These are phyloP conservation scores for Craseonycteris thonglongyai DNA, from an alignment of 2,113 vertebrate species.

Conservation along the genomic window DNA sequence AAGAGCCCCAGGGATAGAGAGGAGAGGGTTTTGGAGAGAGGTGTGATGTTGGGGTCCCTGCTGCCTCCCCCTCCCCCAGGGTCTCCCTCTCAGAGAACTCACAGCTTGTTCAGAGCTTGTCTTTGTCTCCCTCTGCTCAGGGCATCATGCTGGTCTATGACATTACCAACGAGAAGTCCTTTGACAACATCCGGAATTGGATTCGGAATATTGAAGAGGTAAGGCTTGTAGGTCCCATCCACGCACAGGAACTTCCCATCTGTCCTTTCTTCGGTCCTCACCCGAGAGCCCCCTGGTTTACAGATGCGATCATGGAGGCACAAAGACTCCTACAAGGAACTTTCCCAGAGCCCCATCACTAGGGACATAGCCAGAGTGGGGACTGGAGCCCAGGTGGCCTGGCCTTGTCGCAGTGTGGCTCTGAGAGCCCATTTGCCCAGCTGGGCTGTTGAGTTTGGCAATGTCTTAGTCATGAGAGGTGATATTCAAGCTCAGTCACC, in stretches of 20 bases:
- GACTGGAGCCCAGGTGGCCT: neutral
- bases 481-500: neutral
- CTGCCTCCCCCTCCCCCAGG: too few relatives aligned
- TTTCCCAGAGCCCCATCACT: neutral
- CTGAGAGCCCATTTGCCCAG: neutral
- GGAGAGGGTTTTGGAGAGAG: neutral
- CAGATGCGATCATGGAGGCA: neutral
- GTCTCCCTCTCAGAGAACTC: neutral
- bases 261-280: neutral
- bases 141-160: conserved; percentile 98
- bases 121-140: conserved; percentile 63
- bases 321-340: neutral
- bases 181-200: conserved; percentile 98
- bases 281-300: neutral
- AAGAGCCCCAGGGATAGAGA: neutral
- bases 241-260: neutral
- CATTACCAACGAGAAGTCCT: conserved; percentile 97
- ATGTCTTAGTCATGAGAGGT: fast-evolving
- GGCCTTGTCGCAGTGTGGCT: neutral
- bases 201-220: conserved; percentile 98
- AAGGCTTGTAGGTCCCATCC: neutral
- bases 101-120: neutral
- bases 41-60: neutral
- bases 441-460: neutral
- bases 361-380: fast-evolving